Base-by-base conservation (phyloP, 2,113 vertebrate genomes). In the Chlorocebus sabaeus region DNA sequence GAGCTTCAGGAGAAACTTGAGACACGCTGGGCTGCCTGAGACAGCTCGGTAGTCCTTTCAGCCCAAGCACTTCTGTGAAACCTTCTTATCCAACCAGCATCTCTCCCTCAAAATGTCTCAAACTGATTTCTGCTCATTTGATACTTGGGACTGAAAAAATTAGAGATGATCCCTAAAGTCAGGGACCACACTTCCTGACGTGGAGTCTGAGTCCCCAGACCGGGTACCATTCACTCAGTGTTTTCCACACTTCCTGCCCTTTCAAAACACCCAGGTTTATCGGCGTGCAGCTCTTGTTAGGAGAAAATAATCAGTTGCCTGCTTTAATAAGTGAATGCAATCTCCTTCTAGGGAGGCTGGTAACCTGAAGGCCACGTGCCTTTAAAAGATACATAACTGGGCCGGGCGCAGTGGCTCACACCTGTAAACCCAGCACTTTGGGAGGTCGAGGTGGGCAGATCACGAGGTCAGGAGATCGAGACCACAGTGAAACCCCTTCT, bases 361-460 rank as follows among this genome's bases (percentile, higher is more conserved):
- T 87, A 83, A 97, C 92, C 95, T 50, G 90, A 98, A 96, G 81
- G 80, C 79, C 96, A 64, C 90, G 68, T 90, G 0, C 0, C 4
- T 91, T 87, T 96, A 93, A 97, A 45, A 45, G 45, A 45, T 45
- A 45, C 45, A 45, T 45, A 45, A 45, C 9, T 45, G 45, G 45
- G 45, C 45, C 8, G 45, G 45, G 45, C 45, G 8, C 45, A 8
- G 45, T 10, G 45, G 45, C 8, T 45, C 45, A 45, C 45, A 9
- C 45, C 45, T 45, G 45, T 45, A 45, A 45, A 10, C 8, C 45
- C 8, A 45, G 45, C 45, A 45, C 45, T 45, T 45, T 45, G 45
- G 45, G 45, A 45, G 45, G 45, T 45, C 8, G 45, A 45, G 8
- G 45, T 45, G 45, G 1, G 8, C 45, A 9, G 45, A 45, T 45